phyloP scores from a whole-genome alignment of 1,140 invertebrate species.

The Belonocnema kinseyi region DNA sequence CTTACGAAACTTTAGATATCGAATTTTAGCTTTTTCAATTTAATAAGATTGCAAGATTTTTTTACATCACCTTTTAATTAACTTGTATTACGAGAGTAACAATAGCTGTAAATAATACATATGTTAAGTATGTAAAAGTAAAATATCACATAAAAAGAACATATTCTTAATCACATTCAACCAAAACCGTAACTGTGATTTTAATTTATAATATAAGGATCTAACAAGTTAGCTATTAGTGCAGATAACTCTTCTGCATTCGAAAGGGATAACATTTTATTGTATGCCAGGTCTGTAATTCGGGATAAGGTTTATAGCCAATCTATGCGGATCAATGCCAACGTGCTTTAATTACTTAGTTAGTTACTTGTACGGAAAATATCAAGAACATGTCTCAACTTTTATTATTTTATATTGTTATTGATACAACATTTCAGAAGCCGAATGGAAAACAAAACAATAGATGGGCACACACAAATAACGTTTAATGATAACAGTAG shows the following conservation, averaged over 20 bases:
- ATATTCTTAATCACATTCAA: slow-evolving; percentile 11
- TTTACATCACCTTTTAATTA: slow-evolving; percentile 3
- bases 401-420: slow-evolving; percentile 13
- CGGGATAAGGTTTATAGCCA: not conserved
- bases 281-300: not conserved
- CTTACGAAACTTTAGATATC: not conserved
- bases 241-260: not conserved
- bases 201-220: not conserved
- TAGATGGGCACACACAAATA: not conserved
- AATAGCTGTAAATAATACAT: slow-evolving; percentile 14
- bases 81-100: slow-evolving; percentile 9
- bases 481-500: slow-evolving; percentile 7
- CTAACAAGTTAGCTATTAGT: not conserved
- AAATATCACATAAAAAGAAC: slow-evolving; percentile 16
- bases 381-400: slow-evolving; percentile 18
- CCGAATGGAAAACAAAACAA: not conserved
- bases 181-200: not conserved
- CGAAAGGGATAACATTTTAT: slow-evolving; percentile 9
- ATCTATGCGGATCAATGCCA: slow-evolving; percentile 9
- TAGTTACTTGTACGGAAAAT: slow-evolving; percentile 29
- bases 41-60: not conserved
- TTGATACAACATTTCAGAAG: slow-evolving; percentile 20
- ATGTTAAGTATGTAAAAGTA: slow-evolving; percentile 11
- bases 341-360: slow-evolving; percentile 18
- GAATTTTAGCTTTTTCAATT: no score